Evolutionary conservation across 2,797 vertebrate genomes (phyloP), one percentile per base, ranked within the genome.

Genomic region (Podarcis siculus): DNA sequence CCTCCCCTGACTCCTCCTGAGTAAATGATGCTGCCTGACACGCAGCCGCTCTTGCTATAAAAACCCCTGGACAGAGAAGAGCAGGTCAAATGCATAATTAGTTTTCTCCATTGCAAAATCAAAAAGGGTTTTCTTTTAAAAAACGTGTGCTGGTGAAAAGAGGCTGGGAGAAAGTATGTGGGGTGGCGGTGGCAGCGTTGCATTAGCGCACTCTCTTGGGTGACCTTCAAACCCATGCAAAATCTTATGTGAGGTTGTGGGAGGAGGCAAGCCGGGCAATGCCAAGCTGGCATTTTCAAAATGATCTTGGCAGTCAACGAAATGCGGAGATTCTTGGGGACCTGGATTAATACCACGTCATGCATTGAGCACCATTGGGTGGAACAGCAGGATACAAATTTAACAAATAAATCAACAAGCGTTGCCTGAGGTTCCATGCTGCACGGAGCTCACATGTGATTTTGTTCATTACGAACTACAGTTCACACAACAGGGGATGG

Each of bases 21-120:
- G 89, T 42, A 79, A 91, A 92, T 30, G 88, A 82, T 17, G 6
- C 55, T 84, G 49, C 32, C 82, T 79, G 69, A 89, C 87, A 91
- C 10, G 27, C 25, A 93, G 83, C 27, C 58, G 25, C 55, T 92
- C 78, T 87, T 93, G 85, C 32, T 89, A 3, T 55, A 39, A 55
- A 83, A 84, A 86, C 81, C 7, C 19, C 71, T 58, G 10, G 9
- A 27, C 42, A 42, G 45, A 88, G 72, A 49, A 75, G 61, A 87
- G 69, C 76, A 73, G 83, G 66, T 85, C 72, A 55, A 81, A 61
- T 85, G 87, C 83, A 73, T 4, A 32, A 85, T 58, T 49, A 1
- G 0, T 67, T 86, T 73, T 87, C 85, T 87, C 55, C 39, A 76
- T 49, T 67, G 55, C 30, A 12, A 77, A 85, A 91, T 3, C 19